Percentiles rank a stretch among this genome's conserved stretches.
Evolutionary conservation across 2,113 vertebrate species (phyloP).

Genomic region (Mungos mungo): DNA sequence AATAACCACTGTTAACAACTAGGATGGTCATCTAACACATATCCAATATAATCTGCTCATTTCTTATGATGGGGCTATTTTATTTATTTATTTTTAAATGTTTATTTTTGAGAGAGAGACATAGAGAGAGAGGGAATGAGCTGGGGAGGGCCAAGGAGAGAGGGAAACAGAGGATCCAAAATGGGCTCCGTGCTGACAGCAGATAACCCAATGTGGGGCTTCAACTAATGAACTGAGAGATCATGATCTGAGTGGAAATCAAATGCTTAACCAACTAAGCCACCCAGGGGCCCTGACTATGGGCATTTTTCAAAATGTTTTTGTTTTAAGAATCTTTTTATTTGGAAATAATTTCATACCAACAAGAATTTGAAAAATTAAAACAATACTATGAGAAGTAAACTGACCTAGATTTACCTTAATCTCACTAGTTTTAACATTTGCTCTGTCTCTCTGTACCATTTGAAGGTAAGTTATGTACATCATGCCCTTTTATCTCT

Average conservation of each 20-base stretch:
- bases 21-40: background rate
- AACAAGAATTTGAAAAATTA: background rate
- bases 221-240: too few species aligned
- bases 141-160: too few species aligned
- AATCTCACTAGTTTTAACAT: background rate
- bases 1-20: constrained; percentile 7
- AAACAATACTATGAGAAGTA: background rate
- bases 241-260: too few species aligned
- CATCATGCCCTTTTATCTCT: background rate
- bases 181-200: too few species aligned
- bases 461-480: background rate
- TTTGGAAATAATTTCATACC: constrained; percentile 1
- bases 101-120: too few species aligned
- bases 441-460: background rate
- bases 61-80: background rate
- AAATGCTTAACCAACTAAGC: too few species aligned
- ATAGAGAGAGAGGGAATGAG: too few species aligned
- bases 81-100: too few species aligned
- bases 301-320: background rate
- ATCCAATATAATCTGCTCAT: background rate
- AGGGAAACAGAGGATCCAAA: too few species aligned
- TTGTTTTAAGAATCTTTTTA: background rate
- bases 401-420: background rate
- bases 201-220: too few species aligned
- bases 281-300: background rate